These are phyloP conservation scores for Tragelaphus strepsiceros DNA, from an alignment of 2,113 vertebrate species.

Conservation along the genomic window DNA sequence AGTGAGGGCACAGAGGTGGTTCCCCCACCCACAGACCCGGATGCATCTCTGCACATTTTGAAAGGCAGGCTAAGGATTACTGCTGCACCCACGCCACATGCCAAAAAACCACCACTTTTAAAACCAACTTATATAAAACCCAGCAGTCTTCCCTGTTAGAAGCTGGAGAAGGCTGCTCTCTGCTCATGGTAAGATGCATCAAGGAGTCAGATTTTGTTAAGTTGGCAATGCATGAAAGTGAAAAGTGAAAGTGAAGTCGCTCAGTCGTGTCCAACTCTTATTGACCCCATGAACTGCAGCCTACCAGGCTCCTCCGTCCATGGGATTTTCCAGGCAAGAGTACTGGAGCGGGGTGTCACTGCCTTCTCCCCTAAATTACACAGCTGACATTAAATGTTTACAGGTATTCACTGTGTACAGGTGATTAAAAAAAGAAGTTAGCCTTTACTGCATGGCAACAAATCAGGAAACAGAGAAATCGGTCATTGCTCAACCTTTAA, in stretches of 20 bases:
- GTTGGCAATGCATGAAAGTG: background rate
- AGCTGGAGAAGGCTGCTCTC: background rate
- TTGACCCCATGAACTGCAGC: too few species aligned
- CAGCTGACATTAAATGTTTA: background rate
- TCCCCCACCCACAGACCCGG: slow-evolving; percentile 55
- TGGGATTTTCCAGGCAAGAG: too few species aligned
- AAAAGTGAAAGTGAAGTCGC: too few species aligned
- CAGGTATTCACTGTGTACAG: slow-evolving; percentile 13
- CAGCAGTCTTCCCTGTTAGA: background rate
- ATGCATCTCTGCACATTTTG: slow-evolving; percentile 33
- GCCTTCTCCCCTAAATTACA: background rate
- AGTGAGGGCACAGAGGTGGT: slow-evolving; percentile 23
- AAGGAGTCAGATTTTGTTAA: background rate
- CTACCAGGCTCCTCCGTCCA: too few species aligned
- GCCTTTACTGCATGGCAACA: background rate
- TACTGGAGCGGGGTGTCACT: too few species aligned
- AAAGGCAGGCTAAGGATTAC: background rate
- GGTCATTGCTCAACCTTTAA: background rate
- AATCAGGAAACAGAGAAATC: background rate
- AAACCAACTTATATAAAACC: slow-evolving; percentile 20
- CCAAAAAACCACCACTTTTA: background rate
- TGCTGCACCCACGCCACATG: background rate
- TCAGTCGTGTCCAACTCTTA: too few species aligned
- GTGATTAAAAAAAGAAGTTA: background rate
- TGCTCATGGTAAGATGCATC: background rate